Conservation (phyloP, 1,140 invertebrate genomes). For the Drosophila arizonae region DNA sequence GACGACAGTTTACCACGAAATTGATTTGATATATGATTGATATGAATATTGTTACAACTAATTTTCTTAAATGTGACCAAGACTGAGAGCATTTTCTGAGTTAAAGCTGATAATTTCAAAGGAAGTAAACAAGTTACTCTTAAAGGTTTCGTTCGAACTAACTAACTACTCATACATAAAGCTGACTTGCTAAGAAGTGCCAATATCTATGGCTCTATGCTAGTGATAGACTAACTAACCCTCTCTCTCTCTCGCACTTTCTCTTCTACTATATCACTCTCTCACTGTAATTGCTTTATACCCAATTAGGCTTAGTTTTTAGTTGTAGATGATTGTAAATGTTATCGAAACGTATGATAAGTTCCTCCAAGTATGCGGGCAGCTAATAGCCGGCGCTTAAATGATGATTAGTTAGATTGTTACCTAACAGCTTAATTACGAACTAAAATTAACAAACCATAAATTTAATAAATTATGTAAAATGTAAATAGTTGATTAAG, state of each 20-base stretch:
- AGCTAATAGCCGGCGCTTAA: constrained; percentile 42
- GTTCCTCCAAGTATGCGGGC: constrained; percentile 74
- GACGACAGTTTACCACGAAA: neutral
- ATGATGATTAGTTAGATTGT: constrained; percentile 24
- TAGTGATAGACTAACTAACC: constrained; percentile 73
- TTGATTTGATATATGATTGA: neutral
- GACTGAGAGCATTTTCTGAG: constrained; percentile 58
- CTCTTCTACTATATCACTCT: neutral
- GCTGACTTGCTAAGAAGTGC: constrained; percentile 29
- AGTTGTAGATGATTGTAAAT: constrained; percentile 65
- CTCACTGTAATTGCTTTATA: constrained; percentile 23
- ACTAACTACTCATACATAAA: constrained; percentile 17
- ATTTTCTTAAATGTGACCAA: constrained; percentile 34
- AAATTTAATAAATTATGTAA: constrained; percentile 27
- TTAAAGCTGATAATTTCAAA: constrained; percentile 31
- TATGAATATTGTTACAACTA: constrained; percentile 9
- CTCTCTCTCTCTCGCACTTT: constrained; percentile 12
- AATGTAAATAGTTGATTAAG: constrained; percentile 41
- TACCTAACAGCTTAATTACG: constrained; percentile 17
- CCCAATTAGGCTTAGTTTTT: constrained; percentile 50
- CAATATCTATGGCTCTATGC: constrained; percentile 54
- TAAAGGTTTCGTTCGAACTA: constrained; percentile 56
- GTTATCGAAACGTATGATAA: constrained; percentile 73
- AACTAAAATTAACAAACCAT: neutral
- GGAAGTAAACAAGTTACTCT: constrained; percentile 30